phyloP scores from a whole-genome alignment of 2,797 vertebrate genomes.

The Gymnopithys bicolor region DNA sequence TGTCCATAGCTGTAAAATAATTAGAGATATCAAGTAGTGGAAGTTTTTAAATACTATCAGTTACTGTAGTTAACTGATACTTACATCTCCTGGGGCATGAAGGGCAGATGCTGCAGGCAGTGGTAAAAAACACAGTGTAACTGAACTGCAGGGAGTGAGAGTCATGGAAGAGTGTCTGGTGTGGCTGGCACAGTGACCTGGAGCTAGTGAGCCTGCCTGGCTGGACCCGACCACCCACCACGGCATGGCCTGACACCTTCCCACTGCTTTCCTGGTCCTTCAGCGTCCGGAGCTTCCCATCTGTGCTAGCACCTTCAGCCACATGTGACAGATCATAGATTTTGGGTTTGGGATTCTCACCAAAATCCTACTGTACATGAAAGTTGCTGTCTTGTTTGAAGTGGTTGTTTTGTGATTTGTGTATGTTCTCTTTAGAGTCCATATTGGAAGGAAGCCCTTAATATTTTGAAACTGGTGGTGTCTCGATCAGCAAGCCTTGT shows the following conservation, averaged over 20 bases:
- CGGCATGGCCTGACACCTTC: neutral
- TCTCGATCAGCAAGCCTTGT: conserved; percentile 97
- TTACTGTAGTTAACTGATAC: neutral
- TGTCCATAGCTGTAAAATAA: neutral
- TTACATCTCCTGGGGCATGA: neutral
- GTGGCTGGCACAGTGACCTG: neutral
- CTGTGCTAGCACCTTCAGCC: neutral
- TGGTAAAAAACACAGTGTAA: neutral
- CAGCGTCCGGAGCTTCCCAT: neutral
- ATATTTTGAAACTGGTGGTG: conserved; percentile 97
- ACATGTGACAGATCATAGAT: fast-evolving
- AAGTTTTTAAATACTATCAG: neutral
- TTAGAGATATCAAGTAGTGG: neutral
- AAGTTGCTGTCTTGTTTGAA: neutral
- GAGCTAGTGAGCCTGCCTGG: neutral
- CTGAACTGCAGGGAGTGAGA: neutral
- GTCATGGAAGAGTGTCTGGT: neutral
- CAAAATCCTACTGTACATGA: neutral
- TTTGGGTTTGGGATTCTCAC: neutral
- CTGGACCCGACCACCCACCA: fast-evolving
- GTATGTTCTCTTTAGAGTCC: conserved; percentile 83
- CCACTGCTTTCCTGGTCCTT: neutral
- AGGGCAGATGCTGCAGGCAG: neutral
- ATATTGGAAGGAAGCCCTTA: conserved; percentile 98
- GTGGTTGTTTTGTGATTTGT: neutral